phyloP scores from a whole-genome alignment of 2,797 vertebrate species.

The Chromobotia macracanthus region DNA sequence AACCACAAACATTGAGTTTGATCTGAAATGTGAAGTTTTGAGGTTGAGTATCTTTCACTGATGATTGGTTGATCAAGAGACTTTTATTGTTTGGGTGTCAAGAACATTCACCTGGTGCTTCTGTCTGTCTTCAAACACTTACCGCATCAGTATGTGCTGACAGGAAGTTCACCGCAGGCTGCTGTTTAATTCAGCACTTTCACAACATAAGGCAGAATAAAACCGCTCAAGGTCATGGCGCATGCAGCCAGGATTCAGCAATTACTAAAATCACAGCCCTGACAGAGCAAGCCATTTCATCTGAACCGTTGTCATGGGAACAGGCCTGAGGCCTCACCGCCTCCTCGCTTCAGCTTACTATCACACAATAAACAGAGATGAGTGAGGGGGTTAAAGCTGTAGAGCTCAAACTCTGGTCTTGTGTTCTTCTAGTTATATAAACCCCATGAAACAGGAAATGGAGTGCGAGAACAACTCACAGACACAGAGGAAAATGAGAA shows the following conservation, averaged over 20 bases:
- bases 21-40: too few relatives aligned
- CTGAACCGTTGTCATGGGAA: conserved; percentile 88
- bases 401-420: conserved; percentile 59
- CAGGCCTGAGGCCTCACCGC: conserved; percentile 64
- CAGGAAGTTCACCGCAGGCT: conserved; percentile 20
- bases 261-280: conserved; percentile 85
- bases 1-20: too few relatives aligned
- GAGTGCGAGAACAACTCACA: not conserved
- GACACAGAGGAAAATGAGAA: too few relatives aligned
- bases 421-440: conserved; percentile 39
- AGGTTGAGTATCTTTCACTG: too few relatives aligned
- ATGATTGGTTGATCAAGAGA: too few relatives aligned
- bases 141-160: conserved; percentile 7
- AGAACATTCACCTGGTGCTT: not conserved
- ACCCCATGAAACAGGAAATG: conserved; percentile 14
- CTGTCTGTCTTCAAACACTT: not conserved
- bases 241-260: conserved; percentile 72
- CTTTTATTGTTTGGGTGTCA: too few relatives aligned
- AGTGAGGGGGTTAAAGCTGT: too few relatives aligned
- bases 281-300: conserved; percentile 86
- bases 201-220: conserved; percentile 68
- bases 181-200: conserved; percentile 56
- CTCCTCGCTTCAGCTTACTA: conserved; percentile 61
- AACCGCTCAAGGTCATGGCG: conserved; percentile 61
- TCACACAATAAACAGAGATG: conserved; percentile 77